phyloP scores from a whole-genome alignment of 2,113 vertebrate genomes.

The Eurystomus gularis region DNA sequence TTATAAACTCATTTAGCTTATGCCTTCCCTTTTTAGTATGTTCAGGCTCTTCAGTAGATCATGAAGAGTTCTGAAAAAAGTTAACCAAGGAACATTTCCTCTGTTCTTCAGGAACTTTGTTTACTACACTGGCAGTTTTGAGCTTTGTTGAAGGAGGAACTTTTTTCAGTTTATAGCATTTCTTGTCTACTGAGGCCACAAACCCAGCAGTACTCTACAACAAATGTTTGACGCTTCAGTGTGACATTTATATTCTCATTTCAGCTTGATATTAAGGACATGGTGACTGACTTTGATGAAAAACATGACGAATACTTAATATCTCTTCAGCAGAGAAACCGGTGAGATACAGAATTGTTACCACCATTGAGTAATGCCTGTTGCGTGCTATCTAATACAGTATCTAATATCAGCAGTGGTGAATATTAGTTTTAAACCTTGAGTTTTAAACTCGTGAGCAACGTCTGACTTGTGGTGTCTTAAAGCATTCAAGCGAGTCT shows the following conservation, averaged over 20 bases:
- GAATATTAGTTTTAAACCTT: neutral
- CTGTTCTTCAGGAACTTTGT: neutral
- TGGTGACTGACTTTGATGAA: constrained; percentile 85
- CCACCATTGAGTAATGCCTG: neutral
- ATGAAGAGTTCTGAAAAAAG: neutral
- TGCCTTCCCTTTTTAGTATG: neutral
- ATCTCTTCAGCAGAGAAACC: constrained; percentile 91
- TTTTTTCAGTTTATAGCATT: neutral
- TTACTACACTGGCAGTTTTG: neutral
- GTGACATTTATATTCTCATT: constrained; percentile 54
- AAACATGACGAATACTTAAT: constrained; percentile 94
- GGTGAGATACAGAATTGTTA: constrained; percentile 71
- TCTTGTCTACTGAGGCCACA: neutral
- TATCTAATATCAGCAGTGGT: neutral
- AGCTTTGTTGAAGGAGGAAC: neutral
- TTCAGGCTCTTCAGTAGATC: neutral
- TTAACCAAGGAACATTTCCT: neutral
- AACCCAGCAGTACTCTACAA: neutral
- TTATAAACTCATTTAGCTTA: neutral
- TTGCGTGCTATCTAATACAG: neutral
- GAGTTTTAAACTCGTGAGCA: neutral
- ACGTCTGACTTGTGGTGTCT: neutral
- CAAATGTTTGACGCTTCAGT: neutral
- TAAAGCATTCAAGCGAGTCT: neutral
- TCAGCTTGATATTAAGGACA: constrained; percentile 73